Conservation (phyloP, 2,113 vertebrate species). For the Collichthys lucidus region DNA sequence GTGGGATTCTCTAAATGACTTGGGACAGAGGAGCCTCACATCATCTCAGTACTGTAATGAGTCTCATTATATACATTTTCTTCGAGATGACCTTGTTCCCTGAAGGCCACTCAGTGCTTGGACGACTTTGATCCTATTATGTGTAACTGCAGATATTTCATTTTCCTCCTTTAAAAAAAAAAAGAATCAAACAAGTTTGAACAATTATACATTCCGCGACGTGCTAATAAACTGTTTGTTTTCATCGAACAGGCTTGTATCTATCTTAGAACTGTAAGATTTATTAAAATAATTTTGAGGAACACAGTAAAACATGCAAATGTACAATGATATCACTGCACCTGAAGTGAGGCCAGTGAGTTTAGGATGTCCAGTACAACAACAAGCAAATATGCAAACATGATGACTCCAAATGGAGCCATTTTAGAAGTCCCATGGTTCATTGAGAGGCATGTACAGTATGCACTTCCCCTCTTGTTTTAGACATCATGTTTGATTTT, state of each 20-base stretch:
- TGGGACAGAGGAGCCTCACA: constrained; percentile 64
- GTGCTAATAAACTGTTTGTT: background rate
- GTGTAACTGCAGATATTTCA: constrained; percentile 5
- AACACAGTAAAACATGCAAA: background rate
- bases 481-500: background rate
- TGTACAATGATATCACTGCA: background rate
- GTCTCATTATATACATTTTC: constrained; percentile 43
- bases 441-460: background rate
- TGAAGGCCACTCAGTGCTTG: constrained; percentile 9
- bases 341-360: constrained; percentile 3
- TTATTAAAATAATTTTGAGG: background rate
- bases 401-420: constrained; percentile 5
- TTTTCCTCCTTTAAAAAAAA: background rate
- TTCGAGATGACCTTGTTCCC: constrained; percentile 14
- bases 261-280: background rate
- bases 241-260: background rate
- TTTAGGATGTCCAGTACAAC: constrained; percentile 3
- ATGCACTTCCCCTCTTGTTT: background rate
- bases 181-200: background rate
- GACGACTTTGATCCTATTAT: background rate
- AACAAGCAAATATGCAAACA: constrained; percentile 27
- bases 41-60: constrained; percentile 65
- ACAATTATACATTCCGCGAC: background rate
- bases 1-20: constrained; percentile 64
- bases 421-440: constrained; percentile 24